Evolutionary conservation across 2,113 vertebrate species (phyloP).

Genomic region (Penelope pileata): DNA sequence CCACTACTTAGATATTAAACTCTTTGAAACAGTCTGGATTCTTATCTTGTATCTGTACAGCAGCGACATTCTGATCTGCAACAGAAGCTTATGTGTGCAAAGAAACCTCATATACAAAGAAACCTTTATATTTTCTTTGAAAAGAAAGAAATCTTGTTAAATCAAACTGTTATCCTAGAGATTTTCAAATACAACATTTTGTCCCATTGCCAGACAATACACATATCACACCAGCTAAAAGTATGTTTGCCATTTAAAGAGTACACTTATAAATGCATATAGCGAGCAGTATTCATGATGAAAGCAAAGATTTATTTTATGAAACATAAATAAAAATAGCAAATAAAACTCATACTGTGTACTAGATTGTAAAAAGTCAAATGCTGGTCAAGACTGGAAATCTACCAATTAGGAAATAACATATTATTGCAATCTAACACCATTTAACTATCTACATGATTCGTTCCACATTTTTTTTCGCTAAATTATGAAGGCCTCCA

Average conservation of each 20-base stretch:
- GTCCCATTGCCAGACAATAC: not conserved
- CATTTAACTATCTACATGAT: not conserved
- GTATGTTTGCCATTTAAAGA: not conserved
- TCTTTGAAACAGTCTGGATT: not conserved
- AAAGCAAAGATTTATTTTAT: not conserved
- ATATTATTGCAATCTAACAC: not conserved
- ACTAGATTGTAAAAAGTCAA: not conserved
- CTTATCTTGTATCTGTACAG: not conserved
- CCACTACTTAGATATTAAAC: not conserved
- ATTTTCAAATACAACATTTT: not conserved
- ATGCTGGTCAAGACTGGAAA: not conserved
- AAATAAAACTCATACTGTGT: not conserved
- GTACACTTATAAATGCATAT: not conserved
- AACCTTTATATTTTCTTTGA: not conserved
- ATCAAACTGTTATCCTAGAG: not conserved
- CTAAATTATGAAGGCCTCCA: not conserved
- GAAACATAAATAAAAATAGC: not conserved
- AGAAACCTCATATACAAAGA: not conserved
- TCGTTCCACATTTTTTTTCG: not conserved
- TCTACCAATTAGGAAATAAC: not conserved
- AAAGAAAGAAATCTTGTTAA: not conserved
- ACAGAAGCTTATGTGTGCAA: not conserved
- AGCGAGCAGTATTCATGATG: not conserved
- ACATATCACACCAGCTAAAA: not conserved
- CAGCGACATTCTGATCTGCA: not conserved